Percentiles rank a stretch among this genome's conserved stretches.
Evolutionary conservation across 1,140 invertebrate genomes (phyloP).

Genomic region (Ptiloglossa arizonensis): DNA sequence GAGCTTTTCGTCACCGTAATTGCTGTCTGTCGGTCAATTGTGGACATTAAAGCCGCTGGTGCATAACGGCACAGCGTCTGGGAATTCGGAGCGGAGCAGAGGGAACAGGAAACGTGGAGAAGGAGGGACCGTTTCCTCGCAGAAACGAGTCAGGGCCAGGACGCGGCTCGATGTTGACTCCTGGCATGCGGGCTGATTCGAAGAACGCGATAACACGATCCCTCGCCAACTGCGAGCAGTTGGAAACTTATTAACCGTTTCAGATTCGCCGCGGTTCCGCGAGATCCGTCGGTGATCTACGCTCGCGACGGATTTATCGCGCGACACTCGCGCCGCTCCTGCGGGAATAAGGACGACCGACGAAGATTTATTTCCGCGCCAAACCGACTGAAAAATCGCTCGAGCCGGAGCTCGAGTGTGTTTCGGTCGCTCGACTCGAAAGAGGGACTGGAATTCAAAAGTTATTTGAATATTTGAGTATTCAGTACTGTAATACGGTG

Average conservation of each 20-base stretch:
- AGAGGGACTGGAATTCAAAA: no score
- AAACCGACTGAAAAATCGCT: no score
- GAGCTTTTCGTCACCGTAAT: constrained; percentile 33
- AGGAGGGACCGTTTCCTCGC: constrained; percentile 8
- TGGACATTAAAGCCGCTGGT: constrained; percentile 43
- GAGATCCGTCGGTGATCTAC: constrained; percentile 14
- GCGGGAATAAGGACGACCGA: constrained; percentile 2
- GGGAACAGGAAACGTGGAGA: not conserved
- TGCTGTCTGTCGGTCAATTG: constrained; percentile 42
- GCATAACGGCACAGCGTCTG: constrained; percentile 46
- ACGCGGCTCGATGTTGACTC: not conserved
- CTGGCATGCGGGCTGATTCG: not conserved
- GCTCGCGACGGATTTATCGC: constrained; percentile 25
- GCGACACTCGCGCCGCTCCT: not conserved
- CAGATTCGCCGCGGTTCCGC: constrained; percentile 7
- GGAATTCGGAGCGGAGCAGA: constrained; percentile 40
- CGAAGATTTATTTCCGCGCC: constrained; percentile 27
- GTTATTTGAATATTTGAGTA: no score
- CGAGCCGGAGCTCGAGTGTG: no score
- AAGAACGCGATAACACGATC: constrained; percentile 1
- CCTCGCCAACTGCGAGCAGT: not conserved
- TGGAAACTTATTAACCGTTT: constrained; percentile 41
- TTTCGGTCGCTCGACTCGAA: no score
- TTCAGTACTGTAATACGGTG: no score
- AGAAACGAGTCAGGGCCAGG: no score